Percentiles rank a stretch among this genome's conserved stretches.
phyloP scores from a whole-genome alignment of 2,888 invertebrate species.

The Nyleta sp. region DNA sequence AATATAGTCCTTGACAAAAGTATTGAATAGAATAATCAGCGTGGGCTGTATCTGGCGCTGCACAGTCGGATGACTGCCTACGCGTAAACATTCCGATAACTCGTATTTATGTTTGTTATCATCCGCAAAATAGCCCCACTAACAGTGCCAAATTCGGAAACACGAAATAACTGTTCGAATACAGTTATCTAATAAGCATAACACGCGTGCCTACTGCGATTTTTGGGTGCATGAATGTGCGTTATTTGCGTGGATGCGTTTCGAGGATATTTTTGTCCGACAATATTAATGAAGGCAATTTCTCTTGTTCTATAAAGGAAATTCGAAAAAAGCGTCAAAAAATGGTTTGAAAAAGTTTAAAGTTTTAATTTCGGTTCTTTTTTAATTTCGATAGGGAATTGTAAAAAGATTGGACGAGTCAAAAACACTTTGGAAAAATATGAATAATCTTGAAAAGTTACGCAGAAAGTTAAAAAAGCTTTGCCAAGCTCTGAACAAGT shows the following conservation, averaged over 20 bases:
- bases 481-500: too few relatives aligned
- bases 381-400: too few relatives aligned
- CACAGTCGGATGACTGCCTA: slow-evolving; percentile 37
- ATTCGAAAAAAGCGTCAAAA: too few relatives aligned
- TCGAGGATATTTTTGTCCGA: neutral
- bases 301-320: too few relatives aligned
- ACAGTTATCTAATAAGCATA: slow-evolving; percentile 47
- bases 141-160: slow-evolving; percentile 65
- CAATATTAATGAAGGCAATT: neutral
- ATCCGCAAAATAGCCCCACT: slow-evolving; percentile 47
- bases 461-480: too few relatives aligned
- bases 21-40: slow-evolving; percentile 59
- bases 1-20: slow-evolving; percentile 52
- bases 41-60: slow-evolving; percentile 54
- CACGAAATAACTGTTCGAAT: slow-evolving; percentile 45
- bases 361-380: too few relatives aligned
- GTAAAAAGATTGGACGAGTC: too few relatives aligned
- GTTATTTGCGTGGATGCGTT: slow-evolving; percentile 21
- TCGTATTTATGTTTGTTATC: slow-evolving; percentile 46
- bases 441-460: too few relatives aligned
- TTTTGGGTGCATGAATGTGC: slow-evolving; percentile 27
- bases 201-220: slow-evolving; percentile 39
- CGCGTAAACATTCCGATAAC: slow-evolving; percentile 55
- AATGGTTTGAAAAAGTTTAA: too few relatives aligned
- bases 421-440: too few relatives aligned